Percentiles rank a stretch among this genome's conserved stretches.
phyloP scores from a whole-genome alignment of 2,797 vertebrate genomes.

The Phalanger gymnotis region DNA sequence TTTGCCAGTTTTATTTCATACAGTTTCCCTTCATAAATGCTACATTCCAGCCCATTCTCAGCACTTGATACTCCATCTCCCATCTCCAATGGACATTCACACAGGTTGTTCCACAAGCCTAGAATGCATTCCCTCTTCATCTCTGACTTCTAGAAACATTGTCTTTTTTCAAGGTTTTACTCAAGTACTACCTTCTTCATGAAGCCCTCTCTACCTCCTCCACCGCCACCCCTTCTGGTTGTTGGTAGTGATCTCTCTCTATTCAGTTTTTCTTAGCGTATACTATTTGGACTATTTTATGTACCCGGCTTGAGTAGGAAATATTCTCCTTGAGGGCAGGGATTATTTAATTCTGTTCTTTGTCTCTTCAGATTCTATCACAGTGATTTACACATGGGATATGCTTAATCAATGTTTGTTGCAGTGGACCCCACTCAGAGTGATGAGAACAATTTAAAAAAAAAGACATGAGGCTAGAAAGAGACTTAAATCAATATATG shows the following conservation, averaged over 20 bases:
- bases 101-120: slow-evolving; percentile 6
- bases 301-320: neutral
- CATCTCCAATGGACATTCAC: neutral
- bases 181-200: neutral
- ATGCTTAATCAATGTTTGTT: neutral
- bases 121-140: neutral
- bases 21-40: neutral
- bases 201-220: neutral
- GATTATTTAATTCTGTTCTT: neutral
- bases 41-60: slow-evolving; percentile 22
- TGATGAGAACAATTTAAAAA: neutral
- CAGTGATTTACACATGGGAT: neutral
- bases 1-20: neutral
- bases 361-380: neutral
- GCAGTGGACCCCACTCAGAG: neutral
- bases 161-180: neutral
- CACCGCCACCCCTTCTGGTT: neutral
- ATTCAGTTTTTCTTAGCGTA: neutral
- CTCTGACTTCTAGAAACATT: slow-evolving; percentile 8
- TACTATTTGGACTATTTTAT: neutral
- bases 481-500: neutral
- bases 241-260: neutral
- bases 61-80: slow-evolving; percentile 9
- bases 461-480: neutral
- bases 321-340: neutral